Evolutionary conservation across 2,888 invertebrate genomes (phyloP).

Genomic region (Cordilura impudica): DNA sequence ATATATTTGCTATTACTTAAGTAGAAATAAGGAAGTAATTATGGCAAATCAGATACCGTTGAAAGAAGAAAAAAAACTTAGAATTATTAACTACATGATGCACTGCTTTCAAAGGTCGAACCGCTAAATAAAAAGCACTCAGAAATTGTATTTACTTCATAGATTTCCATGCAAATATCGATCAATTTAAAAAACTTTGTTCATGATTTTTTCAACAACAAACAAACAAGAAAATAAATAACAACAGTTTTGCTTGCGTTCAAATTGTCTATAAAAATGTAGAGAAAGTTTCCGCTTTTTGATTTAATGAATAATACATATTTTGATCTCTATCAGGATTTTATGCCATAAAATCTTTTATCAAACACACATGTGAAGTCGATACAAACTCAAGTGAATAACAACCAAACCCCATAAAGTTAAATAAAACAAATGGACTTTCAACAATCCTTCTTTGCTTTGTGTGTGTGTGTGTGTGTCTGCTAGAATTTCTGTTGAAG

Average conservation of each 20-base stretch:
- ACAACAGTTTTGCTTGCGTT: background rate
- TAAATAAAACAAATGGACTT: slow-evolving; percentile 12
- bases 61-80: too few relatives aligned
- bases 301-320: slow-evolving; percentile 22
- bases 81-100: too few relatives aligned
- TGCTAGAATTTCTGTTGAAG: too few relatives aligned
- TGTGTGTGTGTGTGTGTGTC: background rate
- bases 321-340: slow-evolving; percentile 28
- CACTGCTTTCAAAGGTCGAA: too few relatives aligned
- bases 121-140: too few relatives aligned
- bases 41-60: too few relatives aligned
- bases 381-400: background rate
- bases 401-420: background rate
- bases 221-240: background rate
- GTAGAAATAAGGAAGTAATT: too few relatives aligned
- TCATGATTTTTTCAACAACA: too few relatives aligned
- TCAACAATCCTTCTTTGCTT: slow-evolving; percentile 28
- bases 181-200: too few relatives aligned
- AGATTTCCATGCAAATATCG: too few relatives aligned
- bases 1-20: too few relatives aligned
- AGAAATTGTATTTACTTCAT: too few relatives aligned
- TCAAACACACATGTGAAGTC: background rate
- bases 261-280: background rate
- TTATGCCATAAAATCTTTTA: background rate
- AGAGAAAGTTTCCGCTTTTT: slow-evolving; percentile 14